Conservation (phyloP, 2,888 invertebrate genomes). For the Cantharis rufa region DNA sequence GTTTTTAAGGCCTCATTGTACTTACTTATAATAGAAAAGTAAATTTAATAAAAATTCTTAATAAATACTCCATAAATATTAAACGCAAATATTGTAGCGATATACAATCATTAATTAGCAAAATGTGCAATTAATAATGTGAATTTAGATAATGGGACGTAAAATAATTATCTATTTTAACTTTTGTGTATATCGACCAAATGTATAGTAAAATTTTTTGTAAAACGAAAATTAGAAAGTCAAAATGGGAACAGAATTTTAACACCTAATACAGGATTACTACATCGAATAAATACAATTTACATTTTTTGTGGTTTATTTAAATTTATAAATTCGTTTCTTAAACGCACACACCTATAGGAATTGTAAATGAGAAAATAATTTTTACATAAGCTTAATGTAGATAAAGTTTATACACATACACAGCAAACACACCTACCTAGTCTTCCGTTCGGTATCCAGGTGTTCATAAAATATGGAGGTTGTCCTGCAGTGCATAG, state of each 20-base stretch:
- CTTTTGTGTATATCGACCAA: slow-evolving; percentile 24
- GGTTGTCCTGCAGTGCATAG: slow-evolving; percentile 15
- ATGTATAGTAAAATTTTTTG: slow-evolving; percentile 18
- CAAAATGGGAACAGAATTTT: slow-evolving; percentile 24
- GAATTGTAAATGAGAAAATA: slow-evolving; percentile 14
- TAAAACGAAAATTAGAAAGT: slow-evolving; percentile 9
- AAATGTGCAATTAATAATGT: slow-evolving; percentile 30
- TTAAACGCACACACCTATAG: slow-evolving; percentile 12
- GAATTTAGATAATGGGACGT: slow-evolving; percentile 27
- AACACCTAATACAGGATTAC: slow-evolving; percentile 28
- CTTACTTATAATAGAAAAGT: slow-evolving; percentile 9
- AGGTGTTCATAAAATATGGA: slow-evolving; percentile 21
- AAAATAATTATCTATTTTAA: slow-evolving; percentile 23
- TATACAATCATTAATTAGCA: slow-evolving; percentile 37
- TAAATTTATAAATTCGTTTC: slow-evolving; percentile 6
- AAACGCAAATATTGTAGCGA: slow-evolving; percentile 33
- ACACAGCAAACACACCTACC: slow-evolving; percentile 4
- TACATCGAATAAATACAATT: slow-evolving; percentile 29
- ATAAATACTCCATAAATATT: slow-evolving; percentile 16
- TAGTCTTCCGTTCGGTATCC: slow-evolving; percentile 26
- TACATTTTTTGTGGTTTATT: slow-evolving; percentile 6
- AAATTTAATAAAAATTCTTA: not conserved
- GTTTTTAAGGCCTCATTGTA: slow-evolving; percentile 26
- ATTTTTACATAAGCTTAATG: slow-evolving; percentile 11
- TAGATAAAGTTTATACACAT: not conserved